Conservation (phyloP, 2,797 vertebrate genomes). For the Dallia pectoralis region DNA sequence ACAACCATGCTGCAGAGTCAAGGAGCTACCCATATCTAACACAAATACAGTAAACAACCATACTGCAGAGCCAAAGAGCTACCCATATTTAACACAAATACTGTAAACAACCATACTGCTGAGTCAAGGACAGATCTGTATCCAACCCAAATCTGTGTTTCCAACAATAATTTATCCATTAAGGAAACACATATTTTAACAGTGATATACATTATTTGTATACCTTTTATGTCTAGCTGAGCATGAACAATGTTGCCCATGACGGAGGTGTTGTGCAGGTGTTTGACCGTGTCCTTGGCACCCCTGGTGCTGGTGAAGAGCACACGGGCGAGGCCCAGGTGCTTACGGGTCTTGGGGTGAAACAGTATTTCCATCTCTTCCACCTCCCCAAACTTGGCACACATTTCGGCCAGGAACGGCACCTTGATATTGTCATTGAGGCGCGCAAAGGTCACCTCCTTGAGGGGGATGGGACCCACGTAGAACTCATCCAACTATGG, state of each 20-base stretch:
- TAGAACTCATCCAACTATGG: conserved; percentile 90
- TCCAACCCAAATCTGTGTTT: background rate
- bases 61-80: no score
- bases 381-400: conserved; percentile 89
- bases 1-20: no score
- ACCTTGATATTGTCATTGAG: conserved; percentile 95
- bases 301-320: conserved; percentile 90
- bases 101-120: no score
- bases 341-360: conserved; percentile 91
- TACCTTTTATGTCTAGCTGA: conserved; percentile 92
- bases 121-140: background rate
- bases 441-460: conserved; percentile 92
- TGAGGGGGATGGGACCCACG: conserved; percentile 89
- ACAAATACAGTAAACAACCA: no score
- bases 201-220: background rate
- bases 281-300: conserved; percentile 89
- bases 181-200: background rate
- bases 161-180: background rate
- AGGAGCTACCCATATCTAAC: no score
- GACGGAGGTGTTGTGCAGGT: conserved; percentile 91
- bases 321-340: conserved; percentile 88
- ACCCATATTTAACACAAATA: no score
- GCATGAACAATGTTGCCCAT: conserved; percentile 97
- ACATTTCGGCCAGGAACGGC: conserved; percentile 92
- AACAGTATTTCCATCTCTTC: conserved; percentile 93